These are phyloP conservation scores for Tupaia tana DNA, from an alignment of 2,113 vertebrate genomes.

Conservation along the genomic window DNA sequence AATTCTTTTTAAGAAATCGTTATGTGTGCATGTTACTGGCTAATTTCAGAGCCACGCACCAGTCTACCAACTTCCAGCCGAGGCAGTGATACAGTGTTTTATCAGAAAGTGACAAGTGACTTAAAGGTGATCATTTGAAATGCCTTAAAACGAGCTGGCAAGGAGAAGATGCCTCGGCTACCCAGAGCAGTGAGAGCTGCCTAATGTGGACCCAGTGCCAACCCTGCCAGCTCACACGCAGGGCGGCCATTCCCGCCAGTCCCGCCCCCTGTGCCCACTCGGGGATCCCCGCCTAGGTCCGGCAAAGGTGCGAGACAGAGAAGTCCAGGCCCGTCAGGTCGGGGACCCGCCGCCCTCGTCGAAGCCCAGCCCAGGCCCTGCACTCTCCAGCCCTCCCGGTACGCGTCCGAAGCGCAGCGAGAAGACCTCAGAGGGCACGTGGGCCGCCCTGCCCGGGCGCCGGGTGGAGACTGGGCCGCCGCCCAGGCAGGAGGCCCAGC, in stretches of 20 bases:
- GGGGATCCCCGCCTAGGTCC: no score
- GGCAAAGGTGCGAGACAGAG: background rate
- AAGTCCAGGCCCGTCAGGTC: background rate
- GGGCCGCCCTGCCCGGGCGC: rapidly evolving
- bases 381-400: background rate
- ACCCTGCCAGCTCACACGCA: background rate
- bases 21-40: background rate
- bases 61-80: background rate
- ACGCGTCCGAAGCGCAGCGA: no score
- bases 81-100: background rate
- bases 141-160: background rate
- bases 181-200: background rate
- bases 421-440: rapidly evolving
- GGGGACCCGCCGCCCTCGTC: background rate
- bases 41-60: background rate
- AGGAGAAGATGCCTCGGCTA: background rate
- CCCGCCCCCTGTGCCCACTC: background rate
- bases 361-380: background rate
- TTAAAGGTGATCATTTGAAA: background rate
- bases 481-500: background rate
- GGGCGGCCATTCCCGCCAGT: background rate
- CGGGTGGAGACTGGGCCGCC: rapidly evolving
- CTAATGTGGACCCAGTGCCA: background rate
- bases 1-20: no score
- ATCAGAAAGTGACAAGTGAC: background rate